A percentile compares a stretch with the other conserved stretches of the same genome.
These are phyloP conservation scores for Pheosia gnoma DNA, from an alignment of 2,888 invertebrate genomes.

Conservation along the genomic window DNA sequence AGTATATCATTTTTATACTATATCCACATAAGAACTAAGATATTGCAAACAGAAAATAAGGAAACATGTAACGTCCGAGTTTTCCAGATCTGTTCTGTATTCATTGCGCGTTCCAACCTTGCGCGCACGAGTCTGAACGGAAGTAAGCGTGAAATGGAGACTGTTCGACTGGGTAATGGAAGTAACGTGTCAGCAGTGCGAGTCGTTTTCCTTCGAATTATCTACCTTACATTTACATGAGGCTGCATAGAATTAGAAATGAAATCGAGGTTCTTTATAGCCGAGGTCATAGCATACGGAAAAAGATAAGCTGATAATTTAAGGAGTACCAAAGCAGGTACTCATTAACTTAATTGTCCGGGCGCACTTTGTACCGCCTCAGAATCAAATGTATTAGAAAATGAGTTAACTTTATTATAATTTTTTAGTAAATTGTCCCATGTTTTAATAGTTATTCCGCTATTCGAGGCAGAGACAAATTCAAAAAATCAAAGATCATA, in stretches of 20 bases:
- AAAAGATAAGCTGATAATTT: neutral
- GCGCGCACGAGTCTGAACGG: conserved; percentile 17
- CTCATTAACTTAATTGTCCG: too few relatives aligned
- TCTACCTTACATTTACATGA: conserved; percentile 27
- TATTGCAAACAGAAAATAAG: conserved; percentile 16
- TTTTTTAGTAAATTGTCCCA: too few relatives aligned
- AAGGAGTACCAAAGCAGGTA: neutral
- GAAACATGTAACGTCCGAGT: conserved; percentile 17
- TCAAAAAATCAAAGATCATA: too few relatives aligned
- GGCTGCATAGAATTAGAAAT: conserved; percentile 29
- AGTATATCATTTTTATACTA: neutral
- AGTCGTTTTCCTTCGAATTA: conserved; percentile 31
- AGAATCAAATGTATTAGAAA: too few relatives aligned
- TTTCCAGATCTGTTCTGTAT: conserved; percentile 37
- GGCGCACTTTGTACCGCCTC: too few relatives aligned
- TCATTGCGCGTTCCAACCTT: conserved; percentile 31
- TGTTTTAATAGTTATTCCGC: too few relatives aligned
- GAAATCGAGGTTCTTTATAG: conserved; percentile 23
- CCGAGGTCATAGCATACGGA: conserved; percentile 6
- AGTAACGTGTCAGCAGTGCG: conserved; percentile 14
- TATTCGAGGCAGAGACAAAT: too few relatives aligned
- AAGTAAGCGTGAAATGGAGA: conserved; percentile 23
- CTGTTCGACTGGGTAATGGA: conserved; percentile 22
- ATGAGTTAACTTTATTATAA: too few relatives aligned
- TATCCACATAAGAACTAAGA: neutral